Evolutionary conservation across 2,888 invertebrate genomes (phyloP).

Genomic region (Dioctria linearis): DNA sequence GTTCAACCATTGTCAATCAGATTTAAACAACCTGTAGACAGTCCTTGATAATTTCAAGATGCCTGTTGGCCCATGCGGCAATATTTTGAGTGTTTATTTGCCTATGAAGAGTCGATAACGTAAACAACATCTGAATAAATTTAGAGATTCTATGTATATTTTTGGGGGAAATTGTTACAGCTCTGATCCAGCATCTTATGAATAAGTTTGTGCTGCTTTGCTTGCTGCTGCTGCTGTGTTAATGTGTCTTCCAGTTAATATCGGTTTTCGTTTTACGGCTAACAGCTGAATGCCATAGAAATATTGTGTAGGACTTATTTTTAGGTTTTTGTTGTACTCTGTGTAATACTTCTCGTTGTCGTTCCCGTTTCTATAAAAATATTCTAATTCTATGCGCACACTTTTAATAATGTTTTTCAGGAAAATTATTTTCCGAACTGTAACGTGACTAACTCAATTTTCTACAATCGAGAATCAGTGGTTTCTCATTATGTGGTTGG

Average conservation of each 20-base stretch:
- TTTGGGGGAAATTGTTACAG: background rate
- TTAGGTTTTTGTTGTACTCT: background rate
- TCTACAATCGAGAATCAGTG: background rate
- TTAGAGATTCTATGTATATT: background rate
- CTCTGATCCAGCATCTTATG: no score
- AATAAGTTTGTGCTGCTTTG: no score
- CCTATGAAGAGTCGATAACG: slow-evolving; percentile 14
- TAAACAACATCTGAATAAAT: slow-evolving; percentile 27
- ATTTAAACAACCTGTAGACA: slow-evolving; percentile 49
- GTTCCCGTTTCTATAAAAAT: background rate
- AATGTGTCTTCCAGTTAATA: slow-evolving; percentile 22
- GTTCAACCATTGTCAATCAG: background rate
- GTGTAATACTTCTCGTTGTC: slow-evolving; percentile 13
- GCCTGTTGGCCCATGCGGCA: slow-evolving; percentile 21
- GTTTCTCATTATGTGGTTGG: background rate
- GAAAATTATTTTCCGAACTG: background rate
- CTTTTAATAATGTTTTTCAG: background rate
- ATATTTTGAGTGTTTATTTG: slow-evolving; percentile 36
- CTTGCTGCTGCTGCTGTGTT: slow-evolving; percentile 8
- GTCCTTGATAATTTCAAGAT: slow-evolving; percentile 17
- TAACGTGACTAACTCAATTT: slow-evolving; percentile 9
- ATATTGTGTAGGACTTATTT: slow-evolving; percentile 8
- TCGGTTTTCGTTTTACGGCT: slow-evolving; percentile 19
- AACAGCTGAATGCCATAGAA: background rate
- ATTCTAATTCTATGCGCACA: slow-evolving; percentile 2